Evolutionary conservation across 2,888 invertebrate genomes (phyloP), one percentile per base, ranked within the genome.

Genomic region (Unio pictorum): DNA sequence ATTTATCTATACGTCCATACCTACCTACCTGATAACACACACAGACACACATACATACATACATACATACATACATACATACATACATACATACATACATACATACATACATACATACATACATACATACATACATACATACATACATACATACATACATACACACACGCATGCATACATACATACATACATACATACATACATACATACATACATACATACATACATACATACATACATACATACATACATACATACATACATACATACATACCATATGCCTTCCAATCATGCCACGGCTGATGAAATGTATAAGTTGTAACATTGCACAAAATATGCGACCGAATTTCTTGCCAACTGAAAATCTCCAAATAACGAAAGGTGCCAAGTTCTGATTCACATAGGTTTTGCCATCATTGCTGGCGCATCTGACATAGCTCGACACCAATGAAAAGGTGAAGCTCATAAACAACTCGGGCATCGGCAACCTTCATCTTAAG

Each of bases 141-240:
- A 61, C 61, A 4, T 61, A 61, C 61, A 4, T 61, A 61, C 61
- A 4, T 61, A 0, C 61, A 61, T 5, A 26, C 61, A 61, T 1
- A 61, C 61, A 61, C 1, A 61, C 61, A 61, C 0, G 26, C 61
- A 61, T 17, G 6, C 8, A 26, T 26, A 61, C 61, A 61, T 26
- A 61, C 61, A 61, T 61, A 26, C 61, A 61, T 26, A 61, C 1
- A 61, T 17, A 61, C 8, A 26, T 26, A 61, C 61, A 61, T 26
- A 26, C 61, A 61, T 61, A 26, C 61, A 61, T 26, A 61, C 61
- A 61, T 26, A 61, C 61, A 61, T 61, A 61, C 28, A 61, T 61
- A 67, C 67, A 67, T 67, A 61, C 67, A 68, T 68, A 64, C 68
- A 68, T 64, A 68, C 68, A 68, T 64, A 58, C 68, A 68, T 64